Conservation (phyloP, 2,113 vertebrate genomes). For the Lethenteron reissneri region DNA sequence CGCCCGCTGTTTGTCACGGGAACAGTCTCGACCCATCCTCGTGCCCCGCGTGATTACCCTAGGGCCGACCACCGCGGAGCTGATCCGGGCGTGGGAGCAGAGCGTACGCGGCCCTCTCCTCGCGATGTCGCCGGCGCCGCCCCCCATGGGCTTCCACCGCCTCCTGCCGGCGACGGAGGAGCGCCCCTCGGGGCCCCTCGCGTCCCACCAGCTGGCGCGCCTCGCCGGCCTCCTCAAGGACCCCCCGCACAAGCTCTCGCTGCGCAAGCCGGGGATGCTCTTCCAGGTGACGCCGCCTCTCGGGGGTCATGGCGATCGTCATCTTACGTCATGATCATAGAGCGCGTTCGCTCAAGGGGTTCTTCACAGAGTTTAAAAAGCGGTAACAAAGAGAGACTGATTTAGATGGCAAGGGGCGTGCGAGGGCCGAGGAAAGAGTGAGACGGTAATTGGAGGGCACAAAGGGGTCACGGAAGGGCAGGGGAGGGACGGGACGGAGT, state of each 20-base stretch:
- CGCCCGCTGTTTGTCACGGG: too few species aligned
- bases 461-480: too few species aligned
- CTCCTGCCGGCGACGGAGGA: constrained; percentile 14
- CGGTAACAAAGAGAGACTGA: too few species aligned
- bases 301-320: not conserved
- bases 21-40: not conserved
- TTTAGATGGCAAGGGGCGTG: too few species aligned
- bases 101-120: too few species aligned
- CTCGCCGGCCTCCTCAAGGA: constrained; percentile 19
- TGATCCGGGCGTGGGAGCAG: constrained; percentile 12
- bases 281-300: constrained; percentile 15
- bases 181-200: not conserved
- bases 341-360: too few species aligned
- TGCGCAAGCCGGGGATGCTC: constrained; percentile 15
- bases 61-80: constrained; percentile 16
- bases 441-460: too few species aligned
- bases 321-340: too few species aligned
- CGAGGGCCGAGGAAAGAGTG: too few species aligned
- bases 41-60: not conserved
- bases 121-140: too few species aligned
- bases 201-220: constrained; percentile 13
- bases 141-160: constrained; percentile 4
- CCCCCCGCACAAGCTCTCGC: constrained; percentile 16
- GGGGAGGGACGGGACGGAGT: too few species aligned
- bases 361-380: too few species aligned